Percentiles rank a stretch among this genome's conserved stretches.
phyloP scores from a whole-genome alignment of 2,888 invertebrate species.

The Gibbula magus region DNA sequence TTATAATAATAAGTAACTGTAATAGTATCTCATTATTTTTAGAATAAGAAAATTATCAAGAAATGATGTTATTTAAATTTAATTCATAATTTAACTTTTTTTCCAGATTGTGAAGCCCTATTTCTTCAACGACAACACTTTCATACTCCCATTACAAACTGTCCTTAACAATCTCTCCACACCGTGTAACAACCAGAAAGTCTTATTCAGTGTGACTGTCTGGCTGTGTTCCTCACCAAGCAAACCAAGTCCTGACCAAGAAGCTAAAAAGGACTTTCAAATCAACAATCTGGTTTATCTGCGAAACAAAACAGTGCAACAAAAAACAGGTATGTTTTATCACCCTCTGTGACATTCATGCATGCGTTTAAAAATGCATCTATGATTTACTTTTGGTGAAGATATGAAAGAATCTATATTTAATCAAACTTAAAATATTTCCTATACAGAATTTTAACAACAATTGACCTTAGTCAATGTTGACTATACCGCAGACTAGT shows the following conservation, averaged over 20 bases:
- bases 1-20: no score
- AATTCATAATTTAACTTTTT: background rate
- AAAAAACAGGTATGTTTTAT: constrained; percentile 29
- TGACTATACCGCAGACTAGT: no score
- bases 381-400: no score
- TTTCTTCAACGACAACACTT: constrained; percentile 41
- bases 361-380: no score
- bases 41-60: no score
- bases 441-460: no score
- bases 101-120: constrained; percentile 40
- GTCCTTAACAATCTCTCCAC: constrained; percentile 38
- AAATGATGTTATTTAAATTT: no score
- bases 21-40: no score
- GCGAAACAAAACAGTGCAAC: constrained; percentile 31
- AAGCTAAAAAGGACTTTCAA: constrained; percentile 36
- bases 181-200: constrained; percentile 29
- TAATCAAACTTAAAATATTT: no score
- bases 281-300: background rate
- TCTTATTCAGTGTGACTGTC: constrained; percentile 39
- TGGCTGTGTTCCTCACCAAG: constrained; percentile 38
- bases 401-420: no score
- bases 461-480: no score
- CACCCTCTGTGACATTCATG: background rate
- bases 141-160: constrained; percentile 42
- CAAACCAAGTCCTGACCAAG: constrained; percentile 28